Evolutionary conservation across 2,113 vertebrate genomes (phyloP), one percentile per base, ranked within the genome.

Genomic region (Callocephalon fimbriatum): DNA sequence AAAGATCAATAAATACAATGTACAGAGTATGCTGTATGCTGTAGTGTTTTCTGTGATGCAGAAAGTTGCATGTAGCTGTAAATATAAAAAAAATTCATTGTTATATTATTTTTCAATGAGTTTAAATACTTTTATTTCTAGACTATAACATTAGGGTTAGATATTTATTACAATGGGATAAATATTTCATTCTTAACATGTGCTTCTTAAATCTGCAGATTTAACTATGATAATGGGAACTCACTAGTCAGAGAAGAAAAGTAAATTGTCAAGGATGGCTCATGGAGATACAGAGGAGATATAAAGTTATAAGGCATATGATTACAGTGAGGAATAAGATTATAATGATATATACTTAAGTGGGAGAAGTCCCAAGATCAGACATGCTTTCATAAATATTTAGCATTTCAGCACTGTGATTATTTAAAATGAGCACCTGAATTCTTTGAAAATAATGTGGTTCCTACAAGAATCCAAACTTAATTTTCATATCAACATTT

Each of bases 81-180:
- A 94, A 93, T 95, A 90, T 27, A 63, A 87, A 86, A 80, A 90
- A 67, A 78, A 81, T 85, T 94, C 93, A 84, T 78, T 47, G 10
- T 26, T 74, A 8, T 63, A 48, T 82, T 88, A 85, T 54, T 91
- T 82, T 95, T 93, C 86, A 71, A 87, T n/a, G 31, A 71, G 42
- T 53, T 50, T 15, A 21, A 74, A 38, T 54, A 12, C 56, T 71
- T 87, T 76, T 83, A 62, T 84, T 93, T 42, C 9, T 85, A 71
- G 19, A 35, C 29, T 87, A 9, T 84, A 93, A 67, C 12, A 78
- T 32, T 44, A 65, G 40, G 31, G 26, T 72, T 32, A 93, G 56
- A 78, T 72, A 93, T 94, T 85, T 88, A 75, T 50, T 72, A 65
- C 61, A 82, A 40, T 37, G 37, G 9, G 40, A 88, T 51, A 88